Evolutionary conservation across 1,140 invertebrate genomes (phyloP), one percentile per base, ranked within the genome.

Genomic region (Drosophila pseudoananassae): DNA sequence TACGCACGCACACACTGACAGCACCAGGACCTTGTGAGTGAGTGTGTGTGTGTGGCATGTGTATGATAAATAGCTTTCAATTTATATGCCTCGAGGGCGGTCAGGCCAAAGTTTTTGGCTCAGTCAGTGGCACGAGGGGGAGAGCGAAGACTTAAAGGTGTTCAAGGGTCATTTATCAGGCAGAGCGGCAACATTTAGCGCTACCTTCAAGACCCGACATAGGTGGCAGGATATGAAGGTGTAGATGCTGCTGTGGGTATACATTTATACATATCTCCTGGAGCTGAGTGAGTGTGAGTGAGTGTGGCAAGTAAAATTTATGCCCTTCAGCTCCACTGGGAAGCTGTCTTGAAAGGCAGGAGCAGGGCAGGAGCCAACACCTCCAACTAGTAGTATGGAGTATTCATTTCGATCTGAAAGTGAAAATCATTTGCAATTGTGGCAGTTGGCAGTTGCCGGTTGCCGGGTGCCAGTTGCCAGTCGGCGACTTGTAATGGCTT

Each of bases 401-500:
- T 84, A 85, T 85, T 85, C 74, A 81, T 85, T 87, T 85, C 82
- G 82, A 85, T 85, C 78, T 78, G 83, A 87, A 87, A 87, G 83
- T 88, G 83, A 87, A 87, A 87, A 87, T 88, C 83, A 87, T 87
- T 87, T 87, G 83, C 83, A 87, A 88, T 87, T 87, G 83, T 87
- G 83, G 83, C 82, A 85, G 78, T 58, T 52, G 52, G 43, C 76
- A 61, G 55, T 29, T 54, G 60, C 50, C 57, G 87, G 78, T 58
- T 52, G 52, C 33, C 68, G 57, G 55, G 23, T 54, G 60, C 50
- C 57, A 61, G 55, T 29, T 53, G 59, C 51, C 58, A 65, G 45
- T 68, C 71, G 66, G 78, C 70, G 61, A 71, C 57, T 66, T 65
- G 64, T 83, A 83, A 83, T 83, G 80, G 79, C 74, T 82, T 76